Base-by-base conservation (phyloP, 1,140 invertebrate species). In the Apis dorsata region DNA sequence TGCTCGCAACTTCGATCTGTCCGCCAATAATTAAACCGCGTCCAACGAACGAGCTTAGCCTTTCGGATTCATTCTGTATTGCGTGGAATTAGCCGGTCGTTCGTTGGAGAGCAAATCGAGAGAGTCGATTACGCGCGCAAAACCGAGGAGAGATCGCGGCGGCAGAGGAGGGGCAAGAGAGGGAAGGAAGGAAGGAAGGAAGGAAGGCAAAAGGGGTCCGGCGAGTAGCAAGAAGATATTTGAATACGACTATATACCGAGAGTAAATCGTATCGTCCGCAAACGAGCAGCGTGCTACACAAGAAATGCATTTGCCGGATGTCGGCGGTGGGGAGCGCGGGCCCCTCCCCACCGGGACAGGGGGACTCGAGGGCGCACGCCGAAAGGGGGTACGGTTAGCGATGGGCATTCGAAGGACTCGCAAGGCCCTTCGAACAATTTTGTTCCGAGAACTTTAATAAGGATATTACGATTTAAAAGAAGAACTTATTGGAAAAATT, bases 261-360 rank as follows among this genome's bases (percentile, higher is more conserved):
- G 91, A 92, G 91, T 93, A 92, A 92, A 93, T 93, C 91, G 92
- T 89, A 87, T 87, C 89, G 90, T 90, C 88, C 88, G 90, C 85
- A 88, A 88, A 88, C 87, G 86, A 88, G 86, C 83, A 90, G 89
- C 85, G 87, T 85, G 88, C 90, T 92, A 93, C 92, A 93, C 91
- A 92, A 93, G 92, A 93, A 93, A 93, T 90, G 93, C 93, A 93
- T 93, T 93, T 93, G 89, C 92, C 84, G 89, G 76, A 72, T 82
- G 83, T 68, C 19, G 62, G n/a, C 17, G 55, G 81, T 77, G 74
- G 76, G 81, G 79, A 59, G 69, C 24, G 1, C 0, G 74, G 71
- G 49, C 55, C 74, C 72, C 79, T 72, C 59, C 53, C 66, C 19
- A 49, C 44, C n/a, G 17, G 63, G 24, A n/a, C 44, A 73, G 82